Base-by-base conservation (phyloP, 2,888 invertebrate species). In the Latrodectus elegans region DNA sequence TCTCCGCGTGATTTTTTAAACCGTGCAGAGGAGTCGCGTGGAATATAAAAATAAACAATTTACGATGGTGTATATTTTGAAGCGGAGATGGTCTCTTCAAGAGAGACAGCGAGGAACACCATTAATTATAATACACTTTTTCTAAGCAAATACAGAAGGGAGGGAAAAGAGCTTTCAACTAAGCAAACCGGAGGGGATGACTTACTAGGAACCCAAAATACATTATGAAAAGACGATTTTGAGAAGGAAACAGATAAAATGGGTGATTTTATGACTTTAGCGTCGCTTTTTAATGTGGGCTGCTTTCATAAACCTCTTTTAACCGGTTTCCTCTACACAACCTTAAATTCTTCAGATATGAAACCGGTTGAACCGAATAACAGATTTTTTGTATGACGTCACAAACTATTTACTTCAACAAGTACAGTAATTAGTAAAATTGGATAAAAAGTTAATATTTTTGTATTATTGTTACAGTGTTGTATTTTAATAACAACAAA, bases 241-340 rank as follows among this genome's bases (percentile, higher is more conserved):
- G 60, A 60, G n/a, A 60, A n/a, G 60, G 12, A 60, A 60, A n/a
- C 60, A n/a, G 6, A 60, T 60, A 60, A 60, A 60, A 60, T n/a
- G 60, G n/a, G 14, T n/a, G 10, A n/a, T 60, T 60, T 60, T 60
- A 60, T 60, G 60, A 60, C 60, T 60, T 10, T 12, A n/a, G 51
- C 51, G 51, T 60, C 64, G 52, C 26, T 60, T 72, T 64, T 72
- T 72, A 60, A 38, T 71, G 72, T 22, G 26, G 51, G 64, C 72
- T 64, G 14, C 52, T 15, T 17, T 38, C 64, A 72, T 64, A 52
- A 80, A 72, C 71, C 64, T 64, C 17, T 72, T 38, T 72, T 80
- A 64, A 75, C 14, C 6, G 15, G 38, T 22, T 60, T 75, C 14
- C 4, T 14, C 22, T 26, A 68, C 12, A 12, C 68, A 68, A 68